Evolutionary conservation across 2,113 vertebrate species (phyloP).

Genomic region (Colius striatus): DNA sequence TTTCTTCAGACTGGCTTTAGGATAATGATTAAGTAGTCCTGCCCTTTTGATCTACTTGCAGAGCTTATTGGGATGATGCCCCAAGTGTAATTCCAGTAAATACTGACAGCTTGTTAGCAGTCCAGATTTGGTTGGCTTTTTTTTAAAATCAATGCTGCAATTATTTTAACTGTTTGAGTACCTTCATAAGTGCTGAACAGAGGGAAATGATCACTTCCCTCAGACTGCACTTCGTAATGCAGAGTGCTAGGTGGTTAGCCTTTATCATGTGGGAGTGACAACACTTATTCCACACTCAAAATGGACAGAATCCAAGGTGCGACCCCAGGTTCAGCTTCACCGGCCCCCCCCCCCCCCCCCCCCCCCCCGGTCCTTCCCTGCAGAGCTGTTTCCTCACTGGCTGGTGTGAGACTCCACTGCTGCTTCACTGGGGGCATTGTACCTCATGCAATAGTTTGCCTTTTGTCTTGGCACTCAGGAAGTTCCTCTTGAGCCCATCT

Average conservation of each 20-base stretch:
- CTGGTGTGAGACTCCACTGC: neutral
- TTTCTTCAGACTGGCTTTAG: constrained; percentile 10
- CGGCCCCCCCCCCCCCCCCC: too few relatives aligned
- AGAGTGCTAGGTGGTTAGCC: neutral
- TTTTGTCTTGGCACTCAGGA: neutral
- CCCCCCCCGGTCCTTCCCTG: neutral
- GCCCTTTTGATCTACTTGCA: constrained; percentile 16
- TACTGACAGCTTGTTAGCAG: neutral
- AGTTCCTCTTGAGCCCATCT: neutral
- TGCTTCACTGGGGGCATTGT: rapidly evolving
- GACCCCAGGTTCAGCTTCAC: neutral
- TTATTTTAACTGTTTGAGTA: constrained; percentile 20
- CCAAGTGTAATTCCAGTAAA: constrained; percentile 19
- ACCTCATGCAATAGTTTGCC: neutral
- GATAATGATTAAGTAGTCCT: neutral
- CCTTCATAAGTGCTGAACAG: neutral
- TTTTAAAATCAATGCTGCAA: neutral
- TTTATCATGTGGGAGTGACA: neutral
- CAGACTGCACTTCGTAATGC: neutral
- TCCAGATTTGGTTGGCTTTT: neutral
- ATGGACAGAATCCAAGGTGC: neutral
- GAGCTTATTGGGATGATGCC: constrained; percentile 11
- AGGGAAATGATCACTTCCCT: neutral
- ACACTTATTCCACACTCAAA: neutral
- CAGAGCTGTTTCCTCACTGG: neutral